Evolutionary conservation across 2,888 invertebrate genomes (phyloP), one percentile per base, ranked within the genome.

Genomic region (Junonia oenone): DNA sequence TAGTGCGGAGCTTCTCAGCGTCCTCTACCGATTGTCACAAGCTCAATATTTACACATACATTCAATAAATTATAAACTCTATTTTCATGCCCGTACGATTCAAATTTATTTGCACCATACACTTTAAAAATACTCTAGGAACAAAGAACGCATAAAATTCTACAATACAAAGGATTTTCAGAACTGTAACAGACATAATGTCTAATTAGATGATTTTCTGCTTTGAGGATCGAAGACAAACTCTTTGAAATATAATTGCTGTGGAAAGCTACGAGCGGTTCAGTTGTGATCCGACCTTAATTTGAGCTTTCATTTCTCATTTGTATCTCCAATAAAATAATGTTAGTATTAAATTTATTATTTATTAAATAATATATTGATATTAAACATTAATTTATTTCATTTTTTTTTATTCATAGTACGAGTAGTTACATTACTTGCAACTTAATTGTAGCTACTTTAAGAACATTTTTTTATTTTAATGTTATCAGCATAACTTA

Each of bases 141-240:
- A 85, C 82, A 86, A 83, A 82, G 83, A 83, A 81, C 78, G 79
- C 78, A 83, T 84, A 84, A 83, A 87, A 83, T 77, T 81, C 74
- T 81, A 78, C 81, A 81, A 75, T 81, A 84, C 86, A 87, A 85
- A 87, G 85, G 83, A 82, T 79, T 86, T 83, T 81, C 78, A 78
- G 80, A 82, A 80, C 80, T 80, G 80, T 83, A 73, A 83, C 80
- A 81, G 81, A 82, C 81, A 79, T 82, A 81, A 85, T 83, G 78
- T 78, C 81, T 87, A 87, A 87, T 87, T 88, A 86, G 80, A 82
- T 82, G 78, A 81, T 76, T 81, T 75, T 68, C 68, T 72, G 68
- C 69, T 71, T 71, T 69, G 65, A 66, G 65, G 74, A 63, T 62
- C 62, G 63, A 58, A 47, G 48, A 46, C 43, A 55, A 59, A 55